Evolutionary conservation across 2,888 invertebrate species (phyloP).

Genomic region (Agriopis leucophaearia): DNA sequence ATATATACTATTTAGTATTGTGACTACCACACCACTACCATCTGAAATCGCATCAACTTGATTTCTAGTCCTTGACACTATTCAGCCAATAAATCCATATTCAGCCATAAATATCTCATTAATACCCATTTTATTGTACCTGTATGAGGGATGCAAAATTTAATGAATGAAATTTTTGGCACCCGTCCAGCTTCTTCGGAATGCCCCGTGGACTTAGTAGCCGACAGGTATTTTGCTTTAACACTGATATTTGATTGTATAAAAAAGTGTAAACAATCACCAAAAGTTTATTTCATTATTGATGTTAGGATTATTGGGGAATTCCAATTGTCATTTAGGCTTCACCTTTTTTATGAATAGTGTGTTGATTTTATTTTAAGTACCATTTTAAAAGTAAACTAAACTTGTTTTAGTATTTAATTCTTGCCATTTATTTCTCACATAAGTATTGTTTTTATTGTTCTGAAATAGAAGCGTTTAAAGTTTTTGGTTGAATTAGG

Average conservation of each 20-base stretch:
- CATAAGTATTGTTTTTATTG: too few species aligned
- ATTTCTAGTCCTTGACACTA: background rate
- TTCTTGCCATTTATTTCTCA: too few species aligned
- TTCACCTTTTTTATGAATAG: background rate
- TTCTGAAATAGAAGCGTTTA: too few species aligned
- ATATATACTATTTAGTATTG: too few species aligned
- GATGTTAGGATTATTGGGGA: background rate
- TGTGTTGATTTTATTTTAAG: too few species aligned
- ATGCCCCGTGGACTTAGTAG: slow-evolving; percentile 42
- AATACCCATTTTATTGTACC: slow-evolving; percentile 37
- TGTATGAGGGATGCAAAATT: slow-evolving; percentile 39
- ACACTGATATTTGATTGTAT: slow-evolving; percentile 32
- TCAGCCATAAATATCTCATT: slow-evolving; percentile 12
- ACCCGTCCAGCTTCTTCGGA: slow-evolving; percentile 35
- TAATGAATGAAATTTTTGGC: slow-evolving; percentile 50
- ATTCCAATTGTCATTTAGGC: slow-evolving; percentile 1
- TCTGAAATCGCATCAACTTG: too few species aligned
- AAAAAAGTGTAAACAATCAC: slow-evolving; percentile 27
- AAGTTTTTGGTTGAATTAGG: too few species aligned
- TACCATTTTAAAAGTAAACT: too few species aligned
- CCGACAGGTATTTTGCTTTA: slow-evolving; percentile 41
- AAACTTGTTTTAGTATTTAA: too few species aligned
- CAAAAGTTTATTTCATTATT: background rate
- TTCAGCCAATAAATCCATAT: slow-evolving; percentile 8
- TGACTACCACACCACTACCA: too few species aligned